These are phyloP conservation scores for Hirundo rustica DNA, from an alignment of 2,797 vertebrate genomes.

Conservation along the genomic window DNA sequence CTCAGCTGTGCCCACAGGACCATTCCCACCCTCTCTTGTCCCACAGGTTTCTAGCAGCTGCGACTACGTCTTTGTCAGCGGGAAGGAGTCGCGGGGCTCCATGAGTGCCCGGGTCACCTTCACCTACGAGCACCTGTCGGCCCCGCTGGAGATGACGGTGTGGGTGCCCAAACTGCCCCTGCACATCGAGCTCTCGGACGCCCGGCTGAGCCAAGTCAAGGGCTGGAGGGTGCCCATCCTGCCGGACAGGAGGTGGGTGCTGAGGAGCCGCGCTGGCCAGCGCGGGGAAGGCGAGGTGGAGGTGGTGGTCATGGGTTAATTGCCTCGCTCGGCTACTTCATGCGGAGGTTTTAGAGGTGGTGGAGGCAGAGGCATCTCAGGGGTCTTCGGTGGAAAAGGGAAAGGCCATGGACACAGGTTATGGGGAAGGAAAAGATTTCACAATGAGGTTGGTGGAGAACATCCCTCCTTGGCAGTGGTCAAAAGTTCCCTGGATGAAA, in stretches of 20 bases:
- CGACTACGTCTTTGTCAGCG: constrained; percentile 96
- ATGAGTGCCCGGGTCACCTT: constrained; percentile 96
- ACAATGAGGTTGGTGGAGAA: neutral
- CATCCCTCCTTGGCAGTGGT: neutral
- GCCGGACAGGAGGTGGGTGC: constrained; percentile 87
- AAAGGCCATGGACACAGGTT: neutral
- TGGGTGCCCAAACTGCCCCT: constrained; percentile 97
- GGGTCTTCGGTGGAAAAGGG: neutral
- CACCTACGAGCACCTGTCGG: constrained; percentile 92
- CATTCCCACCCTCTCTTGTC: neutral
- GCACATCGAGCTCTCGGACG: constrained; percentile 90
- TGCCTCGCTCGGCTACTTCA: neutral
- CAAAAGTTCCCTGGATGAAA: neutral
- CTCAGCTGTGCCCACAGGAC: neutral
- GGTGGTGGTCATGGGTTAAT: neutral
- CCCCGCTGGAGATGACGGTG: constrained; percentile 93
- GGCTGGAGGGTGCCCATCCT: constrained; percentile 98
- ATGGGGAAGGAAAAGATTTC: neutral
- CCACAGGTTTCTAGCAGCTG: constrained; percentile 95
- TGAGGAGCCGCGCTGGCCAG: fast-evolving
- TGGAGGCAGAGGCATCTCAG: neutral
- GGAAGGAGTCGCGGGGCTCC: constrained; percentile 94
- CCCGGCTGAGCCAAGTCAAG: constrained; percentile 93
- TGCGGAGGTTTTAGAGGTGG: neutral
- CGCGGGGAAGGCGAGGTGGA: neutral